A percentile compares a stretch with the other conserved stretches of the same genome.
Conservation (phyloP, 2,888 invertebrate genomes). For the Ectemnius cavifrons region DNA sequence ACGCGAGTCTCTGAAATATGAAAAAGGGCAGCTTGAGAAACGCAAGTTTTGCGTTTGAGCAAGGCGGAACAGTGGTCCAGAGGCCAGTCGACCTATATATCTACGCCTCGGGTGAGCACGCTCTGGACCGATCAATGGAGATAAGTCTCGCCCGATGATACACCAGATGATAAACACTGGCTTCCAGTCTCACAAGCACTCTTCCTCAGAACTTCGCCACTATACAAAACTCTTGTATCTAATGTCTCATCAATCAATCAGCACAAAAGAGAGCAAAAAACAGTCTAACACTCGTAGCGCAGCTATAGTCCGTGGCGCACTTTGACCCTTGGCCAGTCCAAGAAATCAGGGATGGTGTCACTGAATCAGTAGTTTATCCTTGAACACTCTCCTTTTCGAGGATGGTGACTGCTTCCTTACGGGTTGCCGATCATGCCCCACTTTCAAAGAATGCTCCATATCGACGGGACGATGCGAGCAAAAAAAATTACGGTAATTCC, state of each 20-base stretch:
- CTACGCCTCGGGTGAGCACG: neutral
- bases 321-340: neutral
- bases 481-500: conserved; percentile 1
- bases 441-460: conserved; percentile 25
- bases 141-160: conserved; percentile 46
- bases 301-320: neutral
- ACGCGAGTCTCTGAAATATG: neutral
- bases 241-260: no score
- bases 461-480: conserved; percentile 24
- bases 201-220: neutral
- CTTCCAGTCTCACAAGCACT: neutral
- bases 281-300: neutral
- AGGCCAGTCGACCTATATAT: conserved; percentile 36
- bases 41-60: neutral
- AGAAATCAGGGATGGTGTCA: conserved; percentile 42
- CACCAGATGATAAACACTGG: conserved; percentile 27
- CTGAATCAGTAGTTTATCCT: conserved; percentile 60
- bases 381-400: conserved; percentile 61
- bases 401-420: conserved; percentile 62
- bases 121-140: conserved; percentile 61
- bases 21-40: no score
- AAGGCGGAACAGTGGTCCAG: conserved; percentile 15
- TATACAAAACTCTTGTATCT: neutral
- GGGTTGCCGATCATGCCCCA: conserved; percentile 64
- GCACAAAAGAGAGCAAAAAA: neutral